phyloP scores from a whole-genome alignment of 53 echinoderm and acorn worm species.

The Paelopatides confundens region DNA sequence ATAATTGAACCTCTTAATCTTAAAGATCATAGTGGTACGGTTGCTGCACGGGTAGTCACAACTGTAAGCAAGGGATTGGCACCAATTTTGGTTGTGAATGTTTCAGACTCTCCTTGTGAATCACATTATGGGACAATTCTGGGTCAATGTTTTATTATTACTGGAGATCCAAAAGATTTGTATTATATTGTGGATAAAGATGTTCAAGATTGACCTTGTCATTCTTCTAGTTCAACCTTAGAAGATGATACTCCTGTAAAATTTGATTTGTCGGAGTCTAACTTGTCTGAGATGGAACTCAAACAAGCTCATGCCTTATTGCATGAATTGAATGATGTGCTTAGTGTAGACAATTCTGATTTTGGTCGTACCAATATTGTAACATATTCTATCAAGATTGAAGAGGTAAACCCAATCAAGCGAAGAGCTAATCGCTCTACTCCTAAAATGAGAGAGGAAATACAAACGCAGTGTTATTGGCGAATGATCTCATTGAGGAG shows the following conservation, averaged over 20 bases:
- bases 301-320: conserved; percentile 25
- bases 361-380: conserved; percentile 12
- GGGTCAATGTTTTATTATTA: conserved; percentile 51
- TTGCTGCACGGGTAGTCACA: background rate
- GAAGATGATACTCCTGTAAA: conserved; percentile 25
- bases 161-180: conserved; percentile 4
- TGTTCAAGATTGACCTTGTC: background rate
- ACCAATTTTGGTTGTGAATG: background rate
- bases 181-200: background rate
- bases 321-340: conserved; percentile 22
- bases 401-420: conserved; percentile 22
- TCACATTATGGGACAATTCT: background rate
- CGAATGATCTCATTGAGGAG: conserved; percentile 61
- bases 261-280: conserved; percentile 22
- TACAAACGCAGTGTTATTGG: conserved; percentile 59
- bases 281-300: conserved; percentile 21
- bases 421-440: conserved; percentile 64
- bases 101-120: background rate
- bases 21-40: background rate
- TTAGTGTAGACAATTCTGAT: background rate
- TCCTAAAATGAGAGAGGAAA: conserved; percentile 57
- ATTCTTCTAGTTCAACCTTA: background rate
- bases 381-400: background rate
- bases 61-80: conserved; percentile 1
- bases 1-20: background rate